phyloP scores from a whole-genome alignment of 1,140 invertebrate genomes.

The Pseudomyrmex pallidus region DNA sequence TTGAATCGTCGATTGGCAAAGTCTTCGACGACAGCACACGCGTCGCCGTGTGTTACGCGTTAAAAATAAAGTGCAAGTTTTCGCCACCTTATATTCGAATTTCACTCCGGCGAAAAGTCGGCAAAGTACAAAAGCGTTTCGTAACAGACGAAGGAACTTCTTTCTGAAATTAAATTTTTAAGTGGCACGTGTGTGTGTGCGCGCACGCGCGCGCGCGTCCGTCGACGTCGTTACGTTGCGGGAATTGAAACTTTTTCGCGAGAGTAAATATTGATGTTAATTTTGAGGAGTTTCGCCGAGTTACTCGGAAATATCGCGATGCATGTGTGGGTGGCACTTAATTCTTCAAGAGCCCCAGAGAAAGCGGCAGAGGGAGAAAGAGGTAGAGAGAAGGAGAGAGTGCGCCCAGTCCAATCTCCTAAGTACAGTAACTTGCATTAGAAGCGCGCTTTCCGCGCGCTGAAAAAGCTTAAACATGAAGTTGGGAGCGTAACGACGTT shows the following conservation, averaged over 20 bases:
- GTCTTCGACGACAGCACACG: neutral
- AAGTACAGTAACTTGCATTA: slow-evolving; percentile 44
- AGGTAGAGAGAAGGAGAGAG: neutral
- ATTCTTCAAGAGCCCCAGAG: neutral
- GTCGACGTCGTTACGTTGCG: too few species aligned
- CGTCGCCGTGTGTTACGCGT: slow-evolving; percentile 23
- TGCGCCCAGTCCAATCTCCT: neutral
- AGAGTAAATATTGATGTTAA: neutral
- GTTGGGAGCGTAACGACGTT: slow-evolving; percentile 34
- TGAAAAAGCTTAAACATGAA: slow-evolving; percentile 28
- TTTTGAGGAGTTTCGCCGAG: too few species aligned
- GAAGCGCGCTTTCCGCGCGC: neutral
- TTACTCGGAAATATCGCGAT: too few species aligned
- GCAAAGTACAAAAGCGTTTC: neutral
- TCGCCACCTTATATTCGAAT: slow-evolving; percentile 37
- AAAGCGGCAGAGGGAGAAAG: neutral
- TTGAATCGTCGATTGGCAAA: slow-evolving; percentile 63
- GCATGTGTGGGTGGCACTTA: neutral
- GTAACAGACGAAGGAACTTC: neutral
- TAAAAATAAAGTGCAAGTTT: slow-evolving; percentile 64
- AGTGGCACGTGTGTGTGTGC: neutral
- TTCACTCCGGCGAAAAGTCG: slow-evolving; percentile 2
- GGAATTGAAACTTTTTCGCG: neutral
- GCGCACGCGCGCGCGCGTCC: too few species aligned
- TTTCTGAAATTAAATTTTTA: neutral